Base-by-base conservation (phyloP, 2,113 vertebrate genomes). In the Otis tarda region DNA sequence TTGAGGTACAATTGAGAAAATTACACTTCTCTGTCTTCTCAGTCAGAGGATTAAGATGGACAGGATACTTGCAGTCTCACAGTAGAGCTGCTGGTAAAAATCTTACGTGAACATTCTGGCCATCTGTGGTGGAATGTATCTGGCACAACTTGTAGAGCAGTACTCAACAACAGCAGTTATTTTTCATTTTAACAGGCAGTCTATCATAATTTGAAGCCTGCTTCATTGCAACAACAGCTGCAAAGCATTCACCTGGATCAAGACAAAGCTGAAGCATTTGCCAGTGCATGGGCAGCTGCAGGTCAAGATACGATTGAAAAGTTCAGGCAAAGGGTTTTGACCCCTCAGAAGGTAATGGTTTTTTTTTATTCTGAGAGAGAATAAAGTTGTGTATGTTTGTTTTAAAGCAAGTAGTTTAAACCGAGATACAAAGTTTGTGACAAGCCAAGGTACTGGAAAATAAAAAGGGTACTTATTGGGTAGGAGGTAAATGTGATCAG, bases 291-390 rank as follows among this genome's bases (percentile, higher is more conserved):
- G 99, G 98, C 98, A 4, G 95, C 97, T 22, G 89, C 98, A 61
- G 99, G 99, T 67, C 99, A 98, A 57, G 99, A 99, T 70, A 98
- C 98, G 0, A 96, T 99, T 45, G 99, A 99, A 75, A 99, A 98
- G 89, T 99, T 99, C 92, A 98, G 99, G 87, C 98, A 98, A 81
- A 98, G 98, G 57, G 98, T 98, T 91, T 98, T 99, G 92, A 97
- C 99, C 27, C 99, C 99, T 33, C 98, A 98, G 93, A 99, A 99
- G 99, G 99, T 99, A 98, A 97, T 21, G 8, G 12, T 68, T 28
- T 12, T 12, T 9, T 12, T 77, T 75, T 70, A 74, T 68, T 27
- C 33, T 45, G 37, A 45, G 14, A 52, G 24, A 57, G 12, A 27
- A 27, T 76, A 47, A 57, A 86, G 14, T n/a, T 75, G 4, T 22